Percentiles rank a stretch among this genome's conserved stretches.
These are phyloP conservation scores for Microhierax caerulescens DNA, from an alignment of 2,797 vertebrate species.

Conservation along the genomic window DNA sequence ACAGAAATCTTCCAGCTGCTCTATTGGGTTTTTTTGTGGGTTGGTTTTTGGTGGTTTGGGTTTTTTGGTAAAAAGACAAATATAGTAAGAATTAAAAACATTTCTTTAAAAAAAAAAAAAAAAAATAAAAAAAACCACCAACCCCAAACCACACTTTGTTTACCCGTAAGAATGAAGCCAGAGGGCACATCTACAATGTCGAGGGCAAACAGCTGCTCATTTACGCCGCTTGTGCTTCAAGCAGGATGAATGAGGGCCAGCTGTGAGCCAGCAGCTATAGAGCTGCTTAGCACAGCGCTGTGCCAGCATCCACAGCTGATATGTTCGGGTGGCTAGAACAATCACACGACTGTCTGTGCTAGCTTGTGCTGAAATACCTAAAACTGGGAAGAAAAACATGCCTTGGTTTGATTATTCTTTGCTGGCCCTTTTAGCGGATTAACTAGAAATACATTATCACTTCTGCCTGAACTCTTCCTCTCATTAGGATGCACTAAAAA, in stretches of 20 bases:
- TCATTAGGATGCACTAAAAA: not conserved
- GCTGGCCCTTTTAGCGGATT: not conserved
- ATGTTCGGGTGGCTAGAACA: not conserved
- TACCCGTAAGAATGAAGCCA: not conserved
- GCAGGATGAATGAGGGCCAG: not conserved
- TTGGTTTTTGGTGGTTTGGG: not conserved
- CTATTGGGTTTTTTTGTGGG: not conserved
- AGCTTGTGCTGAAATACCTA: not conserved
- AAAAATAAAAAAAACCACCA: too few species aligned
- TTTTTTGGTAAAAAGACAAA: not conserved
- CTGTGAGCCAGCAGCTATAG: not conserved
- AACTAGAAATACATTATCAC: not conserved
- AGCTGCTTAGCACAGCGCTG: not conserved
- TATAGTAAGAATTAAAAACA: not conserved
- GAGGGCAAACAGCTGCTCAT: constrained; percentile 38
- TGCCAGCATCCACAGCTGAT: not conserved
- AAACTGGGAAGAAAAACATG: not conserved
- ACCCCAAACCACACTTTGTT: not conserved
- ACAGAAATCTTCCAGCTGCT: not conserved
- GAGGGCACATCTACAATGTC: not conserved
- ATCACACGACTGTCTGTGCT: not conserved
- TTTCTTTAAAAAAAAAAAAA: not conserved
- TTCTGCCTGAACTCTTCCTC: not conserved
- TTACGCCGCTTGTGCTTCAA: not conserved
- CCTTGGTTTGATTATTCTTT: not conserved